Evolutionary conservation across 1,140 invertebrate genomes (phyloP).

Genomic region (Lerema accius): DNA sequence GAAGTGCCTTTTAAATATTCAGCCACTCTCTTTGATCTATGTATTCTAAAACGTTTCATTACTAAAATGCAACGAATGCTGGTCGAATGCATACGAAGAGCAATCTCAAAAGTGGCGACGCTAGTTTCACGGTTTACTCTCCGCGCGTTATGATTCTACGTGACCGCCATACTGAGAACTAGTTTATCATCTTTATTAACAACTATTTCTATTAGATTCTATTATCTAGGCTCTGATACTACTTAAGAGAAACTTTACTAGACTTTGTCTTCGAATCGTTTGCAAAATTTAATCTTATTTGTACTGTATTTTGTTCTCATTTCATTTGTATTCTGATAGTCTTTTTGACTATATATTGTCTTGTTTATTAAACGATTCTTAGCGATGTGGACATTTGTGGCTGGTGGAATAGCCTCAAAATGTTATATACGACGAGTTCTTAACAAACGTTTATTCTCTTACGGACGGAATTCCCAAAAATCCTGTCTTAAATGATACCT

Average conservation of each 20-base stretch:
- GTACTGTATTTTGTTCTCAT: too few relatives aligned
- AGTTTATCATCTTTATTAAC: conserved; percentile 1
- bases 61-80: conserved; percentile 44
- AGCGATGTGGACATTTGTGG: too few relatives aligned
- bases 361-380: too few relatives aligned
- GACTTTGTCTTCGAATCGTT: neutral
- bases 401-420: too few relatives aligned
- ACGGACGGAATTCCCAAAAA: too few relatives aligned
- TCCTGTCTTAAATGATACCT: too few relatives aligned
- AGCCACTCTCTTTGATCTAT: neutral
- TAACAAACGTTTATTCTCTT: too few relatives aligned
- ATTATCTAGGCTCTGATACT: neutral
- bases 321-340: too few relatives aligned
- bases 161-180: conserved; percentile 49
- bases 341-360: too few relatives aligned
- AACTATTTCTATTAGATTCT: neutral
- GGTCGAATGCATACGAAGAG: conserved; percentile 36
- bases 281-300: neutral
- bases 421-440: too few relatives aligned
- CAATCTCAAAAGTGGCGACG: conserved; percentile 58
- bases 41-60: conserved; percentile 53
- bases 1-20: neutral
- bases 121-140: conserved; percentile 60
- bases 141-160: conserved; percentile 62
- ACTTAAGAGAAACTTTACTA: neutral